Conservation (phyloP, 1,140 invertebrate species). For the Bombus ignitus region DNA sequence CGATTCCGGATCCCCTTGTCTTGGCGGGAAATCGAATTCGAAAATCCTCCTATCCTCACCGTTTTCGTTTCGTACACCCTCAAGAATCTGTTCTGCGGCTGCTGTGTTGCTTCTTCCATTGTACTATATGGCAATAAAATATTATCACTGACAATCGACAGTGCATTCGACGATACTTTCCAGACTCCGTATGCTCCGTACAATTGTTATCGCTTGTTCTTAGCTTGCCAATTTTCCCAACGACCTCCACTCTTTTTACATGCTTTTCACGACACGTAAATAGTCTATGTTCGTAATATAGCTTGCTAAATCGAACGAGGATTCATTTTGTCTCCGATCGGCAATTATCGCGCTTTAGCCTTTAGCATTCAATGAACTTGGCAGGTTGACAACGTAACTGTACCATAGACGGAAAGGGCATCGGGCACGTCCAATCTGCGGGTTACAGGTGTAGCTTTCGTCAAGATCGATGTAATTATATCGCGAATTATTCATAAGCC, state of each 20-base stretch:
- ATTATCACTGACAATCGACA: background rate
- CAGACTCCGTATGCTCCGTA: background rate
- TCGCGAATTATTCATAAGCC: constrained; percentile 51
- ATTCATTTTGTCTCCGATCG: background rate
- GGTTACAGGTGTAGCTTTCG: constrained; percentile 15
- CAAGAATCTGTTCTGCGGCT: background rate
- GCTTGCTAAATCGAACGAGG: background rate
- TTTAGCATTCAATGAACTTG: constrained; percentile 48
- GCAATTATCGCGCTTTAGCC: constrained; percentile 29
- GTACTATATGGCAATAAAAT: constrained; percentile 3
- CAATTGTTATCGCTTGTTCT: background rate
- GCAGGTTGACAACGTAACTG: background rate
- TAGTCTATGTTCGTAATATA: background rate
- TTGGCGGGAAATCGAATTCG: constrained; percentile 37
- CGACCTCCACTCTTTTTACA: background rate
- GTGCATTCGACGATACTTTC: background rate
- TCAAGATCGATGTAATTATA: constrained; percentile 42
- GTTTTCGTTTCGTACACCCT: background rate
- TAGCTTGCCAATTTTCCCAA: background rate
- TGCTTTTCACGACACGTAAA: background rate
- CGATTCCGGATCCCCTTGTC: constrained; percentile 4
- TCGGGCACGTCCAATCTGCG: constrained; percentile 17
- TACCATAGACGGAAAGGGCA: constrained; percentile 11
- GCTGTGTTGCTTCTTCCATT: background rate
- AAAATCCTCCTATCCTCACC: background rate